Base-by-base conservation (phyloP, 1,140 invertebrate species). In the Galendromus occidentalis region DNA sequence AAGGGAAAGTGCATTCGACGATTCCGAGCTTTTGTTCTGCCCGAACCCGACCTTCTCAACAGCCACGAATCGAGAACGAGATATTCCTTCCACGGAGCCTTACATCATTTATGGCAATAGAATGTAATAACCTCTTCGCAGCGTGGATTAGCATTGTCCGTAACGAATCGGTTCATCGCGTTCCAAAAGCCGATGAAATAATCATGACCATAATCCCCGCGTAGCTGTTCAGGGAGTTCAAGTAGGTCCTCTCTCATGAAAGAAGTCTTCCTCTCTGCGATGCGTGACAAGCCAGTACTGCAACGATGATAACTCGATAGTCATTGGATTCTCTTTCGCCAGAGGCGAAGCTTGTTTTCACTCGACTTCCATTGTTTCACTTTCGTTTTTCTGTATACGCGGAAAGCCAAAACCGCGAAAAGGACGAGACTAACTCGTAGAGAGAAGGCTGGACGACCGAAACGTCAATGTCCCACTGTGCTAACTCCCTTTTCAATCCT, bases 401-500 rank as follows among this genome's bases (percentile, higher is more conserved):
- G n/a, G n/a, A n/a, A n/a, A n/a, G n/a, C n/a, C n/a, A n/a, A n/a
- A n/a, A n/a, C n/a, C n/a, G n/a, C n/a, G n/a, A n/a, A n/a, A n/a
- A n/a, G n/a, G 33, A 39, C 9, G 33, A 39, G 9, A 39, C 33
- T 69, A 70, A 80, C 79, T 73, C 74, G 75, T 80, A 74, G 22
- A 75, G 69, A 69, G 78, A 69, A 67, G 79, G 79, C 69, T 81
- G 78, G 42, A 81, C 76, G 0, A 74, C 72, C n/a, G 77, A 73
- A 2, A 80, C 79, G 64, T 73, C 70, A 18, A 81, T 75, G 9
- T 72, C 75, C 77, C 78, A 81, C 67, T 80, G 80, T 66, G 74
- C 74, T 77, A 81, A 77, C 70, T 81, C 80, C 44, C 78, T 71
- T 41, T 80, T 66, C 1, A 81, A 71, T 17, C 75, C 79, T 70